Conservation (phyloP, 2,797 vertebrate genomes). For the Eleutherodactylus coqui region DNA sequence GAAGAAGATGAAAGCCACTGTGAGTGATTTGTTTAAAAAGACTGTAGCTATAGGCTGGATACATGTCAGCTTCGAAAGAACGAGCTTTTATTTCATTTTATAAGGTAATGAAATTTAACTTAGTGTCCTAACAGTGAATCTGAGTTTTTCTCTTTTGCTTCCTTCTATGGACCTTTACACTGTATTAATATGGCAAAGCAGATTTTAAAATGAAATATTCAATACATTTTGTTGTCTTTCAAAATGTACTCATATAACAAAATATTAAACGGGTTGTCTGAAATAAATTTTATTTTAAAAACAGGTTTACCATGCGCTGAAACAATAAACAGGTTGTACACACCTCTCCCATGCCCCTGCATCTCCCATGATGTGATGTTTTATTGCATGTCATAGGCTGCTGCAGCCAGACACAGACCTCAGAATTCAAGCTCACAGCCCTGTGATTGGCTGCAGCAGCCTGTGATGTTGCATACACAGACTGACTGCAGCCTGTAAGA, state of each 20-base stretch:
- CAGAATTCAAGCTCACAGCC: too few relatives aligned
- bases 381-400: too few relatives aligned
- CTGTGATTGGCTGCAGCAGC: too few relatives aligned
- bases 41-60: constrained; percentile 7
- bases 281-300: too few relatives aligned
- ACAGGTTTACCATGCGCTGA: too few relatives aligned
- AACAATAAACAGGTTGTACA: too few relatives aligned
- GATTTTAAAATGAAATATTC: background rate
- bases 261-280: too few relatives aligned
- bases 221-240: background rate
- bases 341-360: too few relatives aligned
- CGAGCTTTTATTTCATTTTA: constrained; percentile 9
- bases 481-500: too few relatives aligned
- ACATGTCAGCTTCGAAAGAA: background rate
- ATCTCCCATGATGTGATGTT: too few relatives aligned
- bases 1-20: constrained; percentile 25
- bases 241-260: background rate
- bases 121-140: background rate
- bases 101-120: constrained; percentile 1
- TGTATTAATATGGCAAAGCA: background rate
- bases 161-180: background rate
- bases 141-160: background rate
- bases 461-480: too few relatives aligned
- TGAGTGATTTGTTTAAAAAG: constrained; percentile 29
- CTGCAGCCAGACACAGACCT: too few relatives aligned